These are phyloP conservation scores for Philhelius pedissequus DNA, from an alignment of 2,888 invertebrate species.

Conservation along the genomic window DNA sequence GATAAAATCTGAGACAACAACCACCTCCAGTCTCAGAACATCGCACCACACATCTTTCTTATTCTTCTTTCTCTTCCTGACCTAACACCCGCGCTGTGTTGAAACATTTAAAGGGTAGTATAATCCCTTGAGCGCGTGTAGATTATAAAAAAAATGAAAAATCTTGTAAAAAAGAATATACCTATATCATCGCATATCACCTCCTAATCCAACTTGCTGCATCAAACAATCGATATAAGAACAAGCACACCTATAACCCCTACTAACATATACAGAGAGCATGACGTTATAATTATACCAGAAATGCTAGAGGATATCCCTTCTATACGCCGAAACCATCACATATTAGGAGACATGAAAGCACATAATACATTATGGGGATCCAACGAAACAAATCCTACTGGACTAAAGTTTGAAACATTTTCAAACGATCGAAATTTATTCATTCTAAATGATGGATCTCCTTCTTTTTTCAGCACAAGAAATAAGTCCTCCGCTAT, in stretches of 20 bases:
- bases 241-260: neutral
- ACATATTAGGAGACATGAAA: neutral
- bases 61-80: no score
- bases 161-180: slow-evolving; percentile 11
- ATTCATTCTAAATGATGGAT: neutral
- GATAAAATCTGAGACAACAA: no score
- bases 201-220: neutral
- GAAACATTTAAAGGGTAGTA: no score
- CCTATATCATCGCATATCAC: neutral
- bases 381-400: neutral
- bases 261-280: neutral
- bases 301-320: neutral
- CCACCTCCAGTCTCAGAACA: no score
- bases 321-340: neutral
- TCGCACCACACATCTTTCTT: no score
- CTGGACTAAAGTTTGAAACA: neutral
- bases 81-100: no score
- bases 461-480: slow-evolving; percentile 5
- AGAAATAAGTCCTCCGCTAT: slow-evolving; percentile 1
- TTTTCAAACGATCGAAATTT: neutral
- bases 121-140: no score
- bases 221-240: slow-evolving; percentile 2
- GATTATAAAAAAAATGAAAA: no score
- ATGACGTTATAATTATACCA: neutral
- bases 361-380: neutral